Percentiles rank a stretch among this genome's conserved stretches.
Conservation (phyloP, 2,113 vertebrate species). For the Proteles cristata region DNA sequence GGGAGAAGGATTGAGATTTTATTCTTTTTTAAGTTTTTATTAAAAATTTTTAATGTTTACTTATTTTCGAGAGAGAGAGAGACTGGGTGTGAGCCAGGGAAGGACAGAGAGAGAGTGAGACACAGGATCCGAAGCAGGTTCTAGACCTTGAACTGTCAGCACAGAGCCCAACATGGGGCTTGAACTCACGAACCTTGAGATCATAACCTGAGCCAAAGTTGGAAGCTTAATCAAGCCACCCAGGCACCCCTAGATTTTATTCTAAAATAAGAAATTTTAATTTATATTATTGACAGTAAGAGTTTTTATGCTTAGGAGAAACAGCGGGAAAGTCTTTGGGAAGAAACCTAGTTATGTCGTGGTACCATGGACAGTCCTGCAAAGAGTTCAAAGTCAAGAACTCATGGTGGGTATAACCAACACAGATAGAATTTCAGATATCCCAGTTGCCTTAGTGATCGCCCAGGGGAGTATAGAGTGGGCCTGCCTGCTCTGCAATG, state of each 20-base stretch:
- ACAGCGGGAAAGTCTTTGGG: not conserved
- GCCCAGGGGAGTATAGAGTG: not conserved
- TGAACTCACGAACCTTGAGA: too few species aligned
- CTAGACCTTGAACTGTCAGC: too few species aligned
- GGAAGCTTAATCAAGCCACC: too few species aligned
- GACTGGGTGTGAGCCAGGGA: too few species aligned
- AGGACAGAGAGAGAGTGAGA: too few species aligned
- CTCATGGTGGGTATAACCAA: not conserved
- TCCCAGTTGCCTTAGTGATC: not conserved
- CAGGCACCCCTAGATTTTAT: not conserved
- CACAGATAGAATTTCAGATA: not conserved
- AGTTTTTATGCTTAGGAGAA: not conserved
- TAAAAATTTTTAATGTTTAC: too few species aligned
- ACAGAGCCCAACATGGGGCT: too few species aligned
- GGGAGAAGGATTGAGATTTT: not conserved
- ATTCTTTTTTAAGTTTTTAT: too few species aligned
- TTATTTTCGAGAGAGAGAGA: too few species aligned
- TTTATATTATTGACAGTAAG: not conserved
- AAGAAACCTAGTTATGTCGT: not conserved
- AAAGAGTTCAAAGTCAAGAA: constrained; percentile 21
- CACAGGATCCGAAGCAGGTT: too few species aligned
- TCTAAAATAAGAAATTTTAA: not conserved
- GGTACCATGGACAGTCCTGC: not conserved
- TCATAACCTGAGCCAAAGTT: too few species aligned
- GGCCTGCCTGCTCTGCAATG: not conserved